Percentiles rank a stretch among this genome's conserved stretches.
phyloP scores from a whole-genome alignment of 2,888 invertebrate genomes.

The Schizotus pectinicornis region DNA sequence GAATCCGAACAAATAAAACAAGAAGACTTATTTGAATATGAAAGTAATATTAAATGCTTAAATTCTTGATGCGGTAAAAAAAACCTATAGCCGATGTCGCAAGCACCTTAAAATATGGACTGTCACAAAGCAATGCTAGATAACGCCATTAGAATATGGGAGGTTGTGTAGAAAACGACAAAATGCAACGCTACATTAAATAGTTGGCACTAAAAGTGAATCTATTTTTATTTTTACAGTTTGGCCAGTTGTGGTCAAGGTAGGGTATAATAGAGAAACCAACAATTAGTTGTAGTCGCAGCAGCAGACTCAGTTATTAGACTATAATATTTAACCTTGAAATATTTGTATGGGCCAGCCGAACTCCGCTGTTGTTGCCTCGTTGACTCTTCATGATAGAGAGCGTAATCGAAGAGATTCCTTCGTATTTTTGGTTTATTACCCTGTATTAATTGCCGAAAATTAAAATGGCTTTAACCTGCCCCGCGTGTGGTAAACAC shows the following conservation, averaged over 20 bases:
- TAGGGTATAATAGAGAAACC: slow-evolving; percentile 21
- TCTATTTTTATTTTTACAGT: slow-evolving; percentile 13
- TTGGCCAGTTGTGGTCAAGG: not conserved
- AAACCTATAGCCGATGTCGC: slow-evolving; percentile 40
- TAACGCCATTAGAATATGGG: slow-evolving; percentile 38
- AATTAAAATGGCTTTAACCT: not conserved
- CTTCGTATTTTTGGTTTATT: not conserved
- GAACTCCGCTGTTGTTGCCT: slow-evolving; percentile 42
- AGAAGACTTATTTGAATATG: slow-evolving; percentile 39
- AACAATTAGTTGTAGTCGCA: slow-evolving; percentile 27
- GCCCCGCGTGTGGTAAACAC: not conserved
- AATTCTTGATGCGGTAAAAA: slow-evolving; percentile 35
- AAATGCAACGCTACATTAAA: slow-evolving; percentile 9
- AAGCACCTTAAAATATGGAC: slow-evolving; percentile 46
- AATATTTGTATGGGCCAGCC: slow-evolving; percentile 51
- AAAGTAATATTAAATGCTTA: slow-evolving; percentile 42
- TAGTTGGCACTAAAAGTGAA: slow-evolving; percentile 11
- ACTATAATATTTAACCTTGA: slow-evolving; percentile 51
- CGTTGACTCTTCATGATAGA: slow-evolving; percentile 27
- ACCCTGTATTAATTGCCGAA: not conserved
- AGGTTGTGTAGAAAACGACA: slow-evolving; percentile 30
- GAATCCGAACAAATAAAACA: slow-evolving; percentile 38
- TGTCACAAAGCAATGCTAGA: slow-evolving; percentile 47
- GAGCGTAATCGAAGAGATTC: too few relatives aligned
- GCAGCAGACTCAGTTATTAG: slow-evolving; percentile 41